Percentiles rank a stretch among this genome's conserved stretches.
Evolutionary conservation across 2,113 vertebrate species (phyloP).

Genomic region (Gambusia holbrooki): DNA sequence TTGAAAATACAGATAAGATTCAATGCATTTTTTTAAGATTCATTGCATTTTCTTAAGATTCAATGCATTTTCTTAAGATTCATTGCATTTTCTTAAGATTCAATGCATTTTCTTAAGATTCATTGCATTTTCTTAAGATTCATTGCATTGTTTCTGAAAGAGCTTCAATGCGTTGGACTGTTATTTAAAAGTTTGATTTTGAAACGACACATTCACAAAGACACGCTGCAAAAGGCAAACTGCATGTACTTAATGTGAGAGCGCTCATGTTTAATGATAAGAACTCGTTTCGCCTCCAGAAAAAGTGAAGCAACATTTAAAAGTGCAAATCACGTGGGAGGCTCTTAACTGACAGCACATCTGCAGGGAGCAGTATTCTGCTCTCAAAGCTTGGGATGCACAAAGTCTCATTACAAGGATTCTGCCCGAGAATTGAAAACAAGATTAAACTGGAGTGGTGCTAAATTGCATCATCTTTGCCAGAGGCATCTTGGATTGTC

Average conservation of each 20-base stretch:
- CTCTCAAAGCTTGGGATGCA: constrained; percentile 35
- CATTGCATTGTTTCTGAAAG: neutral
- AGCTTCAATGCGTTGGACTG: neutral
- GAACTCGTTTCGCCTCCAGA: constrained; percentile 2
- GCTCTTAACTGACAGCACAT: constrained; percentile 33
- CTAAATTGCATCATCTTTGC: constrained; percentile 61
- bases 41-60: too few relatives aligned
- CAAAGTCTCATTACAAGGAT: constrained; percentile 40
- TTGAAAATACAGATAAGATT: neutral
- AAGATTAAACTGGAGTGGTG: constrained; percentile 58
- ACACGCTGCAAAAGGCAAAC: neutral
- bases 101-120: too few relatives aligned
- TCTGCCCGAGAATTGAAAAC: constrained; percentile 59
- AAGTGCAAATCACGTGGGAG: constrained; percentile 31
- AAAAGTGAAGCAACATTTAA: constrained; percentile 42
- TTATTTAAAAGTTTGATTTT: neutral
- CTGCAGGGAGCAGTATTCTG: constrained; percentile 44
- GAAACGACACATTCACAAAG: neutral
- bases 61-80: too few relatives aligned
- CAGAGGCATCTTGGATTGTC: constrained; percentile 49
- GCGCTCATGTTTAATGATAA: constrained; percentile 19
- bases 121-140: neutral
- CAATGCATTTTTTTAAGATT: too few relatives aligned
- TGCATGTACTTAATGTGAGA: neutral
- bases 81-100: too few relatives aligned